Base-by-base conservation (phyloP, 1,140 invertebrate genomes). In the Philopotamus ludificatus region DNA sequence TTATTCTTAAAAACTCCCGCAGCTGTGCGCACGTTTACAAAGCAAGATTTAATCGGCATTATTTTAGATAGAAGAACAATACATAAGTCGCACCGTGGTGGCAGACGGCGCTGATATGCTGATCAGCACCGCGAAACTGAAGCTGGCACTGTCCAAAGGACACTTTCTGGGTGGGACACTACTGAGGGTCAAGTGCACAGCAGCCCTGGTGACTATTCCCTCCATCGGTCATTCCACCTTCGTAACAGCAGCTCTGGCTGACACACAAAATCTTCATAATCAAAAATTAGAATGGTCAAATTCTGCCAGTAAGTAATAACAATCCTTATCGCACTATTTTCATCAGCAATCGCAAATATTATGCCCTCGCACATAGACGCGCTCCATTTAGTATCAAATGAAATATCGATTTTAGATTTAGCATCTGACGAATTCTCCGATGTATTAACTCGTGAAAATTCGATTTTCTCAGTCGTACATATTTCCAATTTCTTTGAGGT, bases 261-360 rank as follows among this genome's bases (percentile, higher is more conserved):
- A 49, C 8, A 63, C 67, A 9, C 63, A 65, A 60, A 57, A 49
- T 16, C 45, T 68, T 12, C 63, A 57, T 42, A 68, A 65, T 20
- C 67, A 68, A 53, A 68, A 65, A 22, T 47, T 68, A 44, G 67
- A 63, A 54, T 68, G 67, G 67, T 58, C 57, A 1, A 68, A 59
- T 34, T 41, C 57, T 10, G 45, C 57, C 28, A 60, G 57, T 49
- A 21, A 47, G 54, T 57, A 18, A 18, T 4, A 50, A 18, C 21
- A 12, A 18, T 50, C 4, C 10, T 3, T 50, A 50, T 15, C 12
- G 42, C 20, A 3, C 20, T 44, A 3, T 44, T 44, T 12, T 12
- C 3, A n/a, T 39, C n/a, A n/a, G n/a, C n/a, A n/a, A n/a, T n/a
- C n/a, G n/a, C n/a, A n/a, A n/a, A n/a, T n/a, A n/a, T n/a, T n/a